Conservation (phyloP, 2,888 invertebrate species). For the Ditula angustiorana region DNA sequence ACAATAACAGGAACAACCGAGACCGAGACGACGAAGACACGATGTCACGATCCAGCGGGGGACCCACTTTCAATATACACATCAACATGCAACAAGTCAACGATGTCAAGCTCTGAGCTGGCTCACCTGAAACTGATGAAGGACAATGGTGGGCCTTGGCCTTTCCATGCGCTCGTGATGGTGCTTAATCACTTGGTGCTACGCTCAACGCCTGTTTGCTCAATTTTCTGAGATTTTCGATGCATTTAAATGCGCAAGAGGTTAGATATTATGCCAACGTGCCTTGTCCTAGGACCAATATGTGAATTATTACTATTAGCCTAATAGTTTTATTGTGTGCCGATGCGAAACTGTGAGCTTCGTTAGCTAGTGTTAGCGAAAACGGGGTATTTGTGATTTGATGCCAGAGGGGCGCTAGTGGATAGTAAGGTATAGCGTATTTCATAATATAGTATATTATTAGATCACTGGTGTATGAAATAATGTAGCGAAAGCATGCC, state of each 20-base stretch:
- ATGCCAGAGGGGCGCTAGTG: neutral
- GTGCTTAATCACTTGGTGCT: neutral
- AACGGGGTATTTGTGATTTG: neutral
- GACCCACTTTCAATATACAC: slow-evolving; percentile 51
- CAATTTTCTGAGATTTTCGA: slow-evolving; percentile 40
- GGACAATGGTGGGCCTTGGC: neutral
- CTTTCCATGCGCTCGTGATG: neutral
- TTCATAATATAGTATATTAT: neutral
- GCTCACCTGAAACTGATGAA: neutral
- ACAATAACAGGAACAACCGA: slow-evolving; percentile 51
- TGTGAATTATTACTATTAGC: neutral
- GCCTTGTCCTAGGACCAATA: neutral
- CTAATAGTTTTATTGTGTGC: neutral
- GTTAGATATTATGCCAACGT: neutral
- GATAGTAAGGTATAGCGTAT: neutral
- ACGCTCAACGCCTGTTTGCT: slow-evolving; percentile 42
- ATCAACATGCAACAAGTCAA: slow-evolving; percentile 52
- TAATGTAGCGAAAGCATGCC: neutral
- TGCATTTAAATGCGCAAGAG: slow-evolving; percentile 1
- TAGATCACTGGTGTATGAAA: neutral
- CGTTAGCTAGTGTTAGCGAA: neutral
- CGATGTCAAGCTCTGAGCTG: slow-evolving; percentile 43
- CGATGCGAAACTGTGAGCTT: neutral
- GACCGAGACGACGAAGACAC: slow-evolving; percentile 31
- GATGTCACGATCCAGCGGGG: slow-evolving; percentile 27